Evolutionary conservation across 37 sponge, comb jelly and placozoan genomes (phyloP).

Genomic region (Ianthella basta): DNA sequence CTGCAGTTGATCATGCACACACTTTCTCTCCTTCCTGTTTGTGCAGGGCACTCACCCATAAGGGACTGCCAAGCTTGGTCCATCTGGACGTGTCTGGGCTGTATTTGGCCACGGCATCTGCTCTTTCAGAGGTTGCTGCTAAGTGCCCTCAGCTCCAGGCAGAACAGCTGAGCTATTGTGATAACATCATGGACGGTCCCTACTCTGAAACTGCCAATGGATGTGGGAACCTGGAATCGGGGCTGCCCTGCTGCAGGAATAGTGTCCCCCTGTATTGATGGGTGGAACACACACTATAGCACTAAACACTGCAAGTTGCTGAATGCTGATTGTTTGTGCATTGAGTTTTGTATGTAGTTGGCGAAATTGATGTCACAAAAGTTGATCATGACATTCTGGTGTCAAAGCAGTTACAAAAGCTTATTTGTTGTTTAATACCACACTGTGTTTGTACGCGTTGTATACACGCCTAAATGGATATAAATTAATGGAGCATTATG

Average conservation of each 20-base stretch:
- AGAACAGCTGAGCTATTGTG: conserved; percentile 86
- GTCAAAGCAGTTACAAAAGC: no score
- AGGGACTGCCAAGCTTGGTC: conserved; percentile 46
- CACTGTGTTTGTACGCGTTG: no score
- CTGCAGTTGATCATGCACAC: neutral
- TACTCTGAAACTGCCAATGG: conserved; percentile 72
- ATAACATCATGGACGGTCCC: conserved; percentile 83
- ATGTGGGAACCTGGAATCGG: conserved; percentile 66
- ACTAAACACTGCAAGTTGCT: no score
- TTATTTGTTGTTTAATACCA: no score
- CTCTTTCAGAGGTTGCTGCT: conserved; percentile 47
- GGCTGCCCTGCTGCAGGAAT: conserved; percentile 19
- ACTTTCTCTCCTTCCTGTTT: neutral
- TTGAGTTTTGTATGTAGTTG: no score
- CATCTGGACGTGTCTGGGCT: conserved; percentile 84
- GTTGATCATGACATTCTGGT: no score
- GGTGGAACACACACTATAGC: no score
- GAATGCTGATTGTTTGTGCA: no score
- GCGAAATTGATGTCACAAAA: no score
- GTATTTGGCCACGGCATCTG: conserved; percentile 44
- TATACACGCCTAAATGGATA: no score
- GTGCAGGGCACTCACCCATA: conserved; percentile 19
- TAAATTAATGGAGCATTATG: no score
- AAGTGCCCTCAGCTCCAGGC: conserved; percentile 66
- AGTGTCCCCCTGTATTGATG: no score